A percentile compares a stretch with the other conserved stretches of the same genome.
These are phyloP conservation scores for Caenorhabditis panamensis DNA, from an alignment of 2,888 invertebrate genomes.

Conservation along the genomic window DNA sequence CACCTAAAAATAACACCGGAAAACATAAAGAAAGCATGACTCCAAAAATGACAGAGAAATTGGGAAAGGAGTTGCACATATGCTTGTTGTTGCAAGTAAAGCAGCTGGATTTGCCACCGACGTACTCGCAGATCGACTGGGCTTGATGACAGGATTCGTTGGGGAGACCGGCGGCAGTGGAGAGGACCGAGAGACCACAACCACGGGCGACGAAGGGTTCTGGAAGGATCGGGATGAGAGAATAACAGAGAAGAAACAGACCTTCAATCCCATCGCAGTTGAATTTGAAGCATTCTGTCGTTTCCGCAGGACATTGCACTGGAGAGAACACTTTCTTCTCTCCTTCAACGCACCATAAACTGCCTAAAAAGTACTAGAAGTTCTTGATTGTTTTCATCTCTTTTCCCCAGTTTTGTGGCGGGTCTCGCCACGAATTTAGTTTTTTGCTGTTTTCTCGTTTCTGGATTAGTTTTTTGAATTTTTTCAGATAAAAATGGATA, in stretches of 20 bases:
- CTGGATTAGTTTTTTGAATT: too few relatives aligned
- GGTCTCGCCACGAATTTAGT: too few relatives aligned
- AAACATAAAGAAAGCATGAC: neutral
- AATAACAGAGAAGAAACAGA: constrained; percentile 3
- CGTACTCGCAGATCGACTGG: constrained; percentile 67
- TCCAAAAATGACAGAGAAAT: constrained; percentile 14
- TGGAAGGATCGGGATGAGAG: constrained; percentile 46
- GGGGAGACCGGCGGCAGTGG: constrained; percentile 67
- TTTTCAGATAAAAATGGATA: too few relatives aligned
- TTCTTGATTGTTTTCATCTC: too few relatives aligned
- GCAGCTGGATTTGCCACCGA: constrained; percentile 70
- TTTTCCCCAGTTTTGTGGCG: too few relatives aligned
- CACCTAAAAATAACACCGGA: neutral
- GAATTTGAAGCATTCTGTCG: constrained; percentile 72
- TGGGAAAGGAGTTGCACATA: constrained; percentile 68
- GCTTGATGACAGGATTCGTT: constrained; percentile 75
- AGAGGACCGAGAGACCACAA: constrained; percentile 68
- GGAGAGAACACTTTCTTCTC: constrained; percentile 61
- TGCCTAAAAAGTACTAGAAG: constrained; percentile 29
- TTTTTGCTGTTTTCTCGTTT: too few relatives aligned
- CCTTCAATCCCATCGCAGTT: constrained; percentile 65
- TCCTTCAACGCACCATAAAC: constrained; percentile 71
- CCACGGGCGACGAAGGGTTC: constrained; percentile 72
- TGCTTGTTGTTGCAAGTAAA: constrained; percentile 68
- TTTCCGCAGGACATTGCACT: constrained; percentile 64